These are phyloP conservation scores for Ariolimax columbianus DNA, from an alignment of 2,888 invertebrate genomes.

Conservation along the genomic window DNA sequence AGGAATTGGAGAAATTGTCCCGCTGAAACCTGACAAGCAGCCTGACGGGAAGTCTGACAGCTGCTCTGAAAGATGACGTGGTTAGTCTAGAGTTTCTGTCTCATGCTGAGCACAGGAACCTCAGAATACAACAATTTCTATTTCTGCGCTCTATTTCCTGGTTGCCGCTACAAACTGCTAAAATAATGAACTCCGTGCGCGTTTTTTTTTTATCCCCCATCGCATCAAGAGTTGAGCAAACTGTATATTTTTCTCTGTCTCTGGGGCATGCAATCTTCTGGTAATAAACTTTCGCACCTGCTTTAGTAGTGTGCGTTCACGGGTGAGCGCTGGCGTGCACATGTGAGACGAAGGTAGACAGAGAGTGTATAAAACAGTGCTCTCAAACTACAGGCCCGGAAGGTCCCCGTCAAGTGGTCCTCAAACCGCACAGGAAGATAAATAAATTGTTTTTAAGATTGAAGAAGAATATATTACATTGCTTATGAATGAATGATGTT, in stretches of 20 bases:
- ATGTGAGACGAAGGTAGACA: not conserved
- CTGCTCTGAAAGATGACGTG: not conserved
- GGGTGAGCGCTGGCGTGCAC: not conserved
- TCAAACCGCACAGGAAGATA: too few relatives aligned
- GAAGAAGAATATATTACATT: too few relatives aligned
- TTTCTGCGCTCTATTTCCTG: not conserved
- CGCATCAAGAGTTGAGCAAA: not conserved
- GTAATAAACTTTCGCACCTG: slow-evolving; percentile 15
- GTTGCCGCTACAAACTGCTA: not conserved
- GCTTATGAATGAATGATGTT: too few relatives aligned
- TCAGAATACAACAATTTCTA: not conserved
- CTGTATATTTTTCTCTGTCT: not conserved
- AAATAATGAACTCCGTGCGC: not conserved
- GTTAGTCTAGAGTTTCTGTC: not conserved
- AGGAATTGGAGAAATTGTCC: slow-evolving; percentile 1
- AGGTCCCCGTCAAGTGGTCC: too few relatives aligned
- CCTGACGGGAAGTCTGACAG: not conserved
- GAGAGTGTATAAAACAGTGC: not conserved
- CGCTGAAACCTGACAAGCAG: not conserved
- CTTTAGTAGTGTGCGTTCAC: not conserved
- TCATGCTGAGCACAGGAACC: not conserved
- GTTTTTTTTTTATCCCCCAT: not conserved
- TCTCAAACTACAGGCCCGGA: too few relatives aligned
- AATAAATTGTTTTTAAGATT: too few relatives aligned
- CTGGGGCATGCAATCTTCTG: not conserved